Evolutionary conservation across 2,797 vertebrate genomes (phyloP), one percentile per base, ranked within the genome.

Genomic region (Cirrhinus mrigala): DNA sequence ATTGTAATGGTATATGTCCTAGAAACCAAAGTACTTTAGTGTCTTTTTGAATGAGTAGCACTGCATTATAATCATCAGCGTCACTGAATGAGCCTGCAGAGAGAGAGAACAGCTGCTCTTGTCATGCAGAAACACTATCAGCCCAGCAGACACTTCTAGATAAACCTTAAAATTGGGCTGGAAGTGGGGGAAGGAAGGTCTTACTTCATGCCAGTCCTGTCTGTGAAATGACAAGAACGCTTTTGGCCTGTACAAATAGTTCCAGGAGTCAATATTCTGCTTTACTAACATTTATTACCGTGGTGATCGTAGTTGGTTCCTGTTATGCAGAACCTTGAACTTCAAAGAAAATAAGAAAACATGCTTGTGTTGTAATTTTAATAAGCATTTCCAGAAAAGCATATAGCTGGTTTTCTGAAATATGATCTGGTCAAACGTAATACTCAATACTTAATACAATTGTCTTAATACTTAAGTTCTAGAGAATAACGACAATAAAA

Each of bases 31-130:
- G 2, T 27, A 9, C 14, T 2, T 12, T 4, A 15, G 29, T 46
- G 20, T 14, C 6, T 27, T 20, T 52, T 52, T 62, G 4, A 27
- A 27, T 24, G 58, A 62, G n/a, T 4, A 27, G 40, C 18, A 22
- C 37, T 46, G 37, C 1, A 40, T 70, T 70, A 71, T 46, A 71
- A 4, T 71, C 7, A 46, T 37, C 7, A 3, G 2, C 0, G 27
- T 18, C 27, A 52, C 71, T 54, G 6, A 20, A 33, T 75, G 9
- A 74, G 1, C 4, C n/a, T 50, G n/a, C 24, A 9, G 66, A 2
- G 50, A 0, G 50, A 54, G 50, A 27, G 20, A 66, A 60, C 62
- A 80, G 78, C 78, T 80, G 78, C 24, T 79, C 37, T 79, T 79
- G 77, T 79, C 58, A 48, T 46, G 77, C 78, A 66, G 24, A 52